Evolutionary conservation across 2,888 invertebrate genomes (phyloP), one percentile per base, ranked within the genome.

Genomic region (Phrixothrix hirtus): DNA sequence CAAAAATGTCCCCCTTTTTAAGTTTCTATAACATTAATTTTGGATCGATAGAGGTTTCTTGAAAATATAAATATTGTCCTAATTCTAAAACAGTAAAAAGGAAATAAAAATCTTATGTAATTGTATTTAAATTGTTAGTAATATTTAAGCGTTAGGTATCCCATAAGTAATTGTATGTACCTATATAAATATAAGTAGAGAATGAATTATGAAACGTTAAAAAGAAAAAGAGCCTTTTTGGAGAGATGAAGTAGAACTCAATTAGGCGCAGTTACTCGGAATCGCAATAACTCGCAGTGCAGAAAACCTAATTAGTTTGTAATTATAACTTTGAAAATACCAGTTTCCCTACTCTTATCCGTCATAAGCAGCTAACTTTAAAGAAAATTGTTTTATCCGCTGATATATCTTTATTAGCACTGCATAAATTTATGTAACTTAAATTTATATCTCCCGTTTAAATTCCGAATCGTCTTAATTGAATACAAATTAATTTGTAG

Each of bases 271-370:
- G 48, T 48, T 50, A 49, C 54, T 38, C 37, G 62, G 57, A 68
- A 64, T 68, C 64, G 62, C 64, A 65, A 67, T 61, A 63, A 63
- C 64, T 65, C 61, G 55, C 65, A 65, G 65, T 66, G 65, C 66
- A 69, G 68, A 68, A 70, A 71, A 71, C 67, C 66, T 66, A 71
- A 72, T 72, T 71, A 72, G 68, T 68, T 69, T 61, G 69, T 68
- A 72, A 72, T 71, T 71, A 71, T 69, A 71, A 71, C 68, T 71
- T 71, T 63, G 63, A 63, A 63, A 67, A 69, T 66, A 49, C 54
- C 45, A 58, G 57, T 57, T 60, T 55, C 55, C 58, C 50, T 52
- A 54, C 59, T 59, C 58, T 60, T 61, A 60, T 57, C 55, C 57
- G 47, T 58, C 61, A 59, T 58, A 58, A 56, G 46, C 43, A 36